These are phyloP conservation scores for Osedax fenrisi DNA, from an alignment of 2,888 invertebrate species.

Conservation along the genomic window DNA sequence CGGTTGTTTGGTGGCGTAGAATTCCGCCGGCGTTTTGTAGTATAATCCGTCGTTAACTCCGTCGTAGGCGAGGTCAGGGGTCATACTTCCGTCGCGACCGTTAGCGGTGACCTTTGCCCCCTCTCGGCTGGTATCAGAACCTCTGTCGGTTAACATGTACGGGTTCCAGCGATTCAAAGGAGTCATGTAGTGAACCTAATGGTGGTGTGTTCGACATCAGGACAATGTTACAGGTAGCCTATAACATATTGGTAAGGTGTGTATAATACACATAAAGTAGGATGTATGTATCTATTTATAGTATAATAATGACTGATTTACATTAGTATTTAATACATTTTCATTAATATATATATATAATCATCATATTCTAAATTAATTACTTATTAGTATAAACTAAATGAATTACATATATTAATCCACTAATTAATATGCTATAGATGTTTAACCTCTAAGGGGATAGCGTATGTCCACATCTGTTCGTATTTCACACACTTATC, in stretches of 20 bases:
- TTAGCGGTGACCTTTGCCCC: background rate
- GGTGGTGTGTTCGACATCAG: too few relatives aligned
- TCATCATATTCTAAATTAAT: too few relatives aligned
- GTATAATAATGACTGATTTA: too few relatives aligned
- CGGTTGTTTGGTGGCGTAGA: background rate
- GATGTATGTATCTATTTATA: too few relatives aligned
- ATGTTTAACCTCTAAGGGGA: slow-evolving; percentile 26
- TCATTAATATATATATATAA: too few relatives aligned
- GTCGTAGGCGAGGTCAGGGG: background rate
- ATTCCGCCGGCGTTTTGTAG: background rate
- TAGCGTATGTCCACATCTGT: slow-evolving; percentile 16
- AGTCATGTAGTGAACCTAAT: slow-evolving; percentile 27
- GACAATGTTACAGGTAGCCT: too few relatives aligned
- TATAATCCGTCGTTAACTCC: background rate
- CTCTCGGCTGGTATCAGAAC: background rate
- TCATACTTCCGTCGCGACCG: background rate
- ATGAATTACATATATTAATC: too few relatives aligned
- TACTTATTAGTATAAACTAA: too few relatives aligned
- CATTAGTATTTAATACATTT: too few relatives aligned
- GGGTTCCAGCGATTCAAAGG: slow-evolving; percentile 25
- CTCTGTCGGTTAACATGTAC: slow-evolving; percentile 15
- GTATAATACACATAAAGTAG: too few relatives aligned
- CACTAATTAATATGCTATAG: too few relatives aligned
- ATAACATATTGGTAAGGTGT: too few relatives aligned
- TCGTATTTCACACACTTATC: background rate